Conservation (phyloP, 1,140 invertebrate genomes). For the Scaptodrosophila lebanonensis region DNA sequence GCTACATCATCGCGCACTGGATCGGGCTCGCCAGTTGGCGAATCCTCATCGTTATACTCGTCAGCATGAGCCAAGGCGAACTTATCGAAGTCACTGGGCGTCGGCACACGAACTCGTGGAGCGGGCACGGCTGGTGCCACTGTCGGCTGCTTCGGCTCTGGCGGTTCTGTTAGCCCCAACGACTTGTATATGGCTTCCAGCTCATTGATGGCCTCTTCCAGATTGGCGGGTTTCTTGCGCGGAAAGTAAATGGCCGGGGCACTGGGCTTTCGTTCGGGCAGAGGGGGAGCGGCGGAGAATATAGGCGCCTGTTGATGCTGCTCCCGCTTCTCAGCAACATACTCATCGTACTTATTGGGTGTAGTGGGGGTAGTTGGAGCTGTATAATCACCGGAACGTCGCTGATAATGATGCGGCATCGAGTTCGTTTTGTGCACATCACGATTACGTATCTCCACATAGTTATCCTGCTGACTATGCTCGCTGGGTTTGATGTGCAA, state of each 20-base stretch:
- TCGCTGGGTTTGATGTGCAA: slow-evolving; percentile 58
- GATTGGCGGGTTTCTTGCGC: slow-evolving; percentile 82
- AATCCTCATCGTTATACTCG: slow-evolving; percentile 77
- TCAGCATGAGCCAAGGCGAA: slow-evolving; percentile 66
- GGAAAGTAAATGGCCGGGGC: slow-evolving; percentile 67
- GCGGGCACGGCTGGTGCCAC: slow-evolving; percentile 79
- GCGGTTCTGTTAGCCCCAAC: slow-evolving; percentile 85
- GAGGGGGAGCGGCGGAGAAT: slow-evolving; percentile 17
- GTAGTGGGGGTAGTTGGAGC: too few relatives aligned
- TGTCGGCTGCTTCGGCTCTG: slow-evolving; percentile 81
- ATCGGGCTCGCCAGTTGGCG: slow-evolving; percentile 84
- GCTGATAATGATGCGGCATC: slow-evolving; percentile 65
- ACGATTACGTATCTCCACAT: slow-evolving; percentile 58
- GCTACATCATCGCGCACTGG: slow-evolving; percentile 89
- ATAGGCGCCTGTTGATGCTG: slow-evolving; percentile 56
- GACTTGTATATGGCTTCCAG: slow-evolving; percentile 93
- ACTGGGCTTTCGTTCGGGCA: slow-evolving; percentile 58
- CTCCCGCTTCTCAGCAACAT: slow-evolving; percentile 66
- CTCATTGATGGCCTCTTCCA: slow-evolving; percentile 91
- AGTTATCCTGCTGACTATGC: slow-evolving; percentile 33
- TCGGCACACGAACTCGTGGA: slow-evolving; percentile 81
- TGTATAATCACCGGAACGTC: slow-evolving; percentile 57
- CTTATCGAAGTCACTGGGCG: slow-evolving; percentile 70
- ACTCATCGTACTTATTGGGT: slow-evolving; percentile 65
- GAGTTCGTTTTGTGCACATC: slow-evolving; percentile 64